phyloP scores from a whole-genome alignment of 1,140 invertebrate genomes.

The Heterodera carotae region DNA sequence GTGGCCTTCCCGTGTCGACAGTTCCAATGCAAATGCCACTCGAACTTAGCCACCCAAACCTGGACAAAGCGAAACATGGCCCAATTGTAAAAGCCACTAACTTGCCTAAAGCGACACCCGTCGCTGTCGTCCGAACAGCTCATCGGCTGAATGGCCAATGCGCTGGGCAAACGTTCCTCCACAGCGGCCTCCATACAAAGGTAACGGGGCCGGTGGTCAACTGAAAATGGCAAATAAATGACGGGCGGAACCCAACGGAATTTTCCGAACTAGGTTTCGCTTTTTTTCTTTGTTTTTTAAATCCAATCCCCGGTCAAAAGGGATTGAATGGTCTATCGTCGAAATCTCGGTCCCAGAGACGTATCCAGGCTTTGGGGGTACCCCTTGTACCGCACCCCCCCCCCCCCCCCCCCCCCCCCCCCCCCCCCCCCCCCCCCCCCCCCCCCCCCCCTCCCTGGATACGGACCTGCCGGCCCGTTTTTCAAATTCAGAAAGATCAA shows the following conservation, averaged over 20 bases:
- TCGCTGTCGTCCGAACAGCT: constrained; percentile 5
- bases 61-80: not conserved
- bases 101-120: not conserved
- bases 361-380: too few relatives aligned
- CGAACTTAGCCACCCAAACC: constrained; percentile 41
- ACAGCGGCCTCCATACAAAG: constrained; percentile 29
- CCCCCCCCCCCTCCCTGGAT: too few relatives aligned
- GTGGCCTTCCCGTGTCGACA: constrained; percentile 23
- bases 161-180: constrained; percentile 31
- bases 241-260: not conserved
- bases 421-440: too few relatives aligned
- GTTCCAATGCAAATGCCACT: constrained; percentile 37
- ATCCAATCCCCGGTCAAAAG: too few relatives aligned
- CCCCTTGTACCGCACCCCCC: too few relatives aligned
- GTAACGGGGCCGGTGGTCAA: constrained; percentile 21
- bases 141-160: constrained; percentile 30
- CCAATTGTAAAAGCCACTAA: not conserved
- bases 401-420: too few relatives aligned
- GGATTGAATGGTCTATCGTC: too few relatives aligned
- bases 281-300: too few relatives aligned
- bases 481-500: too few relatives aligned
- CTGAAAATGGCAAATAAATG: constrained; percentile 26
- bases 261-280: not conserved
- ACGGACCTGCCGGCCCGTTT: too few relatives aligned
- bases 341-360: too few relatives aligned